Evolutionary conservation across 2,113 vertebrate species (phyloP), one percentile per base, ranked within the genome.

Genomic region (Chaenogobius annularis): DNA sequence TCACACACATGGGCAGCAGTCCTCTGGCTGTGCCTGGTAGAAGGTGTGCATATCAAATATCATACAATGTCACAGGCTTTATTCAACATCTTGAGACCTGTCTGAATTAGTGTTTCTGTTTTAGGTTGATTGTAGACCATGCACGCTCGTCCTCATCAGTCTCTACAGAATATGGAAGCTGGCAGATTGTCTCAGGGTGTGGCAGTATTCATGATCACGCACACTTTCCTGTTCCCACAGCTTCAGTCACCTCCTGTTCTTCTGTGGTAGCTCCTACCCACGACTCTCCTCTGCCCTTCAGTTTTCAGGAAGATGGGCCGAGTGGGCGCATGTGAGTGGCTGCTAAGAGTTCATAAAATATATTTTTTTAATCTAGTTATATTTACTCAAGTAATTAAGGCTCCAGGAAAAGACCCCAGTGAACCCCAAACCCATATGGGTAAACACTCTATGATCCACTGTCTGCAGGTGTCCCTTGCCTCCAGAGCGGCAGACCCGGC

Each of bases 121-220:
- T 90, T 92, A 98, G 97, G 95, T 95, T 96, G 70, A 92, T 93
- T 70, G 94, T 85, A 64, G 93, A 98, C 90, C 95, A 92, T 79
- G 81, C 95, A 84, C 93, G 96, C 81, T 97, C 96, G 17, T 95
- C 96, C 90, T 98, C 97, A 88, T 98, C 97, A 82, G 90, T 97
- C 86, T 99, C 97, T 79, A 98, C 97, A 88, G 97, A 99, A 88
- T 99, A 96, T 90, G 97, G 97, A 87, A 99, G 97, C 91, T 99
- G 97, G 98, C 98, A 99, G 94, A 94, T 99, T 88, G 98, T 99
- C 80, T 96, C 97, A 35, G 97, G 97, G 88, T 98, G 96, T 89
- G 98, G 97, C 90, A 99, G 97, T 89, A 95, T 99, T 93, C 96
- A 96, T 75, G 97, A 98, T 90, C 95, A 94, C 84, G 87, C 93